Conservation (phyloP, 2,888 invertebrate genomes). For the Chironomus tentans region DNA sequence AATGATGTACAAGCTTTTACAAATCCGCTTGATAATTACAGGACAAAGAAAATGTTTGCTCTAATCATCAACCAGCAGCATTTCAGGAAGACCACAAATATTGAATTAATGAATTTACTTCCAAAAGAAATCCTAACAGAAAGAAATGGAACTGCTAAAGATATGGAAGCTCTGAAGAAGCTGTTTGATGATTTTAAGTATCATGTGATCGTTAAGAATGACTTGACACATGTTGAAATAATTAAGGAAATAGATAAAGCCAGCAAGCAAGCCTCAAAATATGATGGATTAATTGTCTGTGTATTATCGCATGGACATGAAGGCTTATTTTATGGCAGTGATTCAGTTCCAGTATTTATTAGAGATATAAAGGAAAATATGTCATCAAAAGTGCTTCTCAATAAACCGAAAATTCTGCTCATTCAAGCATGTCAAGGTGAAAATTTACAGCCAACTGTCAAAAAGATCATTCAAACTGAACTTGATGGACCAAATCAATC, state of each 20-base stretch:
- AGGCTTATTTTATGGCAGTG: constrained; percentile 44
- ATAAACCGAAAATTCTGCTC: constrained; percentile 48
- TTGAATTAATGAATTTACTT: constrained; percentile 31
- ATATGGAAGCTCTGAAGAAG: constrained; percentile 31
- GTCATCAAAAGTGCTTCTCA: constrained; percentile 38
- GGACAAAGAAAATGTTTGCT: constrained; percentile 32
- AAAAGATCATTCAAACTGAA: constrained; percentile 26
- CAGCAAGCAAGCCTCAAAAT: constrained; percentile 33
- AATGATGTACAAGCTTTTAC: too few relatives aligned
- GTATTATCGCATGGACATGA: constrained; percentile 39
- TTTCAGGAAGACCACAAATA: constrained; percentile 33
- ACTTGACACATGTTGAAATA: constrained; percentile 35
- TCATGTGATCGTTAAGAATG: constrained; percentile 31
- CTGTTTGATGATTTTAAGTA: constrained; percentile 37
- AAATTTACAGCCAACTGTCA: constrained; percentile 28
- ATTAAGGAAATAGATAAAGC: constrained; percentile 32
- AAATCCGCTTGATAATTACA: constrained; percentile 14
- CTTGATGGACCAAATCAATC: constrained; percentile 27
- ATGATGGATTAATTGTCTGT: constrained; percentile 38
- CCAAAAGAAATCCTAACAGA: constrained; percentile 30
- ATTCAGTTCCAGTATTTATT: constrained; percentile 44
- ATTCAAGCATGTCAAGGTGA: constrained; percentile 51
- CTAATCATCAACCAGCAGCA: constrained; percentile 38
- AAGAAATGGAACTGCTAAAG: constrained; percentile 37
- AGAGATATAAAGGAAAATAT: constrained; percentile 44